Base-by-base conservation (phyloP, 2,888 invertebrate genomes). In the Spatulosminthurus flaviceps region DNA sequence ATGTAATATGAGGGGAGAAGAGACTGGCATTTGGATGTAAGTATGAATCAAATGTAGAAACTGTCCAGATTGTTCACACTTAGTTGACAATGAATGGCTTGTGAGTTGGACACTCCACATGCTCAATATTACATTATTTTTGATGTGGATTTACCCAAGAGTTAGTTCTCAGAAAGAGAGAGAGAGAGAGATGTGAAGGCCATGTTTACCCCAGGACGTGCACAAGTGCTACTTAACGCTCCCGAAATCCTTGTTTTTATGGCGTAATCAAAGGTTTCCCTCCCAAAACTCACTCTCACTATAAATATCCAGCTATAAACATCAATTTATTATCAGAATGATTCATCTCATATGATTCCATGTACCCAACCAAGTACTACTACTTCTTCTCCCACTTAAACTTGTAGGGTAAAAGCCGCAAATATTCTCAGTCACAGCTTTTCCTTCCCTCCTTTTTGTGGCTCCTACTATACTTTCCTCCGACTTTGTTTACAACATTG, bases 21-120 rank as follows among this genome's bases (percentile, higher is more conserved):
- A 60, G 4, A 13, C 9, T 7, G 60, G 22, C 29, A 34, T 51
- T 64, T 42, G 24, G 22, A 73, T 29, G 60, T 24, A 66, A 9
- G 34, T 34, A 34, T 9, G 69, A 51, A 42, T 61, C 26, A 67
- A 61, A 70, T 9, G 13, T 22, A 34, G 70, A 51, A 43, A 41
- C 61, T 26, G 64, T 34, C 22, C 29, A 75, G 64, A 75, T 75
- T 75, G 75, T 75, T 75, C 75, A 75, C 75, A 75, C 75, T 75
- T 75, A 75, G 75, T 75, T 75, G 75, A 75, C 75, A 75, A 75
- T 75, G 75, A 75, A 75, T 64, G 64, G 75, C 29, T 26, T 64
- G 75, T 21, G 75, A 69, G 51, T 75, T 75, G 75, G 75, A 75
- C 75, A 75, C 75, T 75, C 61, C 75, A 75, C 75, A 75, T 75